Evolutionary conservation across 2,888 invertebrate genomes (phyloP).

Genomic region (Graphium colonna): DNA sequence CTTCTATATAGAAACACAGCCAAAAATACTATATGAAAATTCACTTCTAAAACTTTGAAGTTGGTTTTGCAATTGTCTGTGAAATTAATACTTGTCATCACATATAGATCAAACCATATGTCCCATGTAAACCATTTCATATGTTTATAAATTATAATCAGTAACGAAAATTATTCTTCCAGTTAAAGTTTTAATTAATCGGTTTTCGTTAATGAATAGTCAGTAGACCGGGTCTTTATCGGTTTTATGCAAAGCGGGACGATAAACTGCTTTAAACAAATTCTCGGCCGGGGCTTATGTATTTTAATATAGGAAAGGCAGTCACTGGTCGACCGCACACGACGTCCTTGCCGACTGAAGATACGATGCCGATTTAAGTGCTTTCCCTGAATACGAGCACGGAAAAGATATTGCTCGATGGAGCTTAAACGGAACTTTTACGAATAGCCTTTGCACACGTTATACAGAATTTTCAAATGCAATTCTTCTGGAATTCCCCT

Average conservation of each 20-base stretch:
- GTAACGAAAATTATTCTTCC: too few relatives aligned
- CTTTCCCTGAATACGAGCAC: slow-evolving; percentile 7
- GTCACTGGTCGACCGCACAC: slow-evolving; percentile 41
- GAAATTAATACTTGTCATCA: too few relatives aligned
- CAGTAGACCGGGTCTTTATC: slow-evolving; percentile 38
- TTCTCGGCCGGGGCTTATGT: slow-evolving; percentile 29
- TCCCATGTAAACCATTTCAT: too few relatives aligned
- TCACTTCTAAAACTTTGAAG: too few relatives aligned
- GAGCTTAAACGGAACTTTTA: not conserved
- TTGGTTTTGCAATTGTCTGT: too few relatives aligned
- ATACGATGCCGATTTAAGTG: slow-evolving; percentile 13
- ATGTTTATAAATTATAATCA: too few relatives aligned
- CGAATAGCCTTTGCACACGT: not conserved
- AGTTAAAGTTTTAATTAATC: not conserved
- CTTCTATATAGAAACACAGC: too few relatives aligned
- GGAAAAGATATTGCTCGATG: not conserved
- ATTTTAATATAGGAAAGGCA: slow-evolving; percentile 34
- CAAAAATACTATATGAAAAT: too few relatives aligned
- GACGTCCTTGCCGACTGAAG: slow-evolving; percentile 24
- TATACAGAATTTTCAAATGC: not conserved
- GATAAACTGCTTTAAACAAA: slow-evolving; percentile 42
- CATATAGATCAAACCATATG: too few relatives aligned
- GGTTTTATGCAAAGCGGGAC: slow-evolving; percentile 48
- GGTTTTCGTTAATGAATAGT: slow-evolving; percentile 27
- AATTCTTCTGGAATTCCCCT: not conserved